phyloP scores from a whole-genome alignment of 1,140 invertebrate genomes.

The Brachionus rotundiformis region DNA sequence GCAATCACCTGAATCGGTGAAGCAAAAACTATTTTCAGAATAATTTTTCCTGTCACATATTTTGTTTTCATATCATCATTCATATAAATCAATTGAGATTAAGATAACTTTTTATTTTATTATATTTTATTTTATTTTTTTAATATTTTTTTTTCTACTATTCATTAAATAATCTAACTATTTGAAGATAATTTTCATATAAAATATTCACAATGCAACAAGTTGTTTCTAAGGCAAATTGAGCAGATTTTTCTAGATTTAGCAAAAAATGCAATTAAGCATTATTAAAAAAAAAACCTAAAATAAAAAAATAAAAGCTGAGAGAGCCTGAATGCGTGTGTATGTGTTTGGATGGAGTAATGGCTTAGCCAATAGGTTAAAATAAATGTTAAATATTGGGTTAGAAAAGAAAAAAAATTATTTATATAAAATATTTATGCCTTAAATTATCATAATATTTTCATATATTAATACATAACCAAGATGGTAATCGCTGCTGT shows the following conservation, averaged over 20 bases:
- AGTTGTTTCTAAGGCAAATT: neutral
- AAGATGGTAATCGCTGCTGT: conserved; percentile 10
- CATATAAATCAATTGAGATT: no score
- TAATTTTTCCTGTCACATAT: no score
- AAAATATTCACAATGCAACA: neutral
- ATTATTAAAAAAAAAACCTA: conserved; percentile 14
- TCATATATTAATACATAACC: neutral
- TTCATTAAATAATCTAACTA: no score
- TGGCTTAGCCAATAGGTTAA: neutral
- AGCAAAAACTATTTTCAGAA: neutral
- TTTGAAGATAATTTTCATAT: neutral
- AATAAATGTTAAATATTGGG: conserved; percentile 11
- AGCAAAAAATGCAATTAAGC: neutral
- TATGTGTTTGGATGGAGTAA: neutral
- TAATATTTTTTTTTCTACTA: no score
- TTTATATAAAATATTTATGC: conserved; percentile 23
- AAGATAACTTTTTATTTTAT: no score
- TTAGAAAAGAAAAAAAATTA: neutral
- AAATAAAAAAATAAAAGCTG: no score
- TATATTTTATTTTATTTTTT: no score
- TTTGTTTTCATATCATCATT: no score
- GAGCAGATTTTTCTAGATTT: conserved; percentile 1
- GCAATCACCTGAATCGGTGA: no score
- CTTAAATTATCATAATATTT: conserved; percentile 44
- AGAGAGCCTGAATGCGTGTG: neutral